Conservation (phyloP, 2,797 vertebrate species). For the Aphelocoma californica region DNA sequence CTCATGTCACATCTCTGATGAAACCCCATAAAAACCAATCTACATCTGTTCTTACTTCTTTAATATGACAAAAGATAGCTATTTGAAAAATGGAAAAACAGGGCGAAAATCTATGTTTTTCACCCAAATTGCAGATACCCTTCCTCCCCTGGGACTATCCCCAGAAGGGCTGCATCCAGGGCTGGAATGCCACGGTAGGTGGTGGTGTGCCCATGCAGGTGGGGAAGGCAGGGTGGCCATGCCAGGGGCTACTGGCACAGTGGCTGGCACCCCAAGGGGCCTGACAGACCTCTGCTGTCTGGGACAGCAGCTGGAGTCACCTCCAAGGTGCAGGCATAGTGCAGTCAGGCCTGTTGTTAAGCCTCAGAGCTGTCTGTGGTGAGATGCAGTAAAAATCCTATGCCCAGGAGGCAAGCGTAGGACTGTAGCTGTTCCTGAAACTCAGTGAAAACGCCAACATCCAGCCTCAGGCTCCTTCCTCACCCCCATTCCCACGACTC, state of each 20-base stretch:
- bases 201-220: not conserved
- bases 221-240: not conserved
- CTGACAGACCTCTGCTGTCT: accelerated
- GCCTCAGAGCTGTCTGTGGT: not conserved
- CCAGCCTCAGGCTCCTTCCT: constrained; percentile 10
- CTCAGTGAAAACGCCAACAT: not conserved
- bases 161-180: not conserved
- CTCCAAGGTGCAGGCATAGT: not conserved
- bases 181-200: accelerated
- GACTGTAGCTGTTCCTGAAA: not conserved
- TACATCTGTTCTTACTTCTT: not conserved
- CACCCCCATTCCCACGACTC: constrained; percentile 47
- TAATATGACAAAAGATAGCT: not conserved
- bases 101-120: not conserved
- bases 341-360: accelerated
- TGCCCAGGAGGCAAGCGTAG: not conserved
- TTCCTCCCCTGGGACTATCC: accelerated
- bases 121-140: not conserved
- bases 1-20: not conserved
- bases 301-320: not conserved
- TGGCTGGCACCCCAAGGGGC: accelerated
- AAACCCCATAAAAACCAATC: not conserved
- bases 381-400: not conserved
- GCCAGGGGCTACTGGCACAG: too few relatives aligned
- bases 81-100: not conserved